Evolutionary conservation across 2,113 vertebrate species (phyloP).

Genomic region (Hyperopisus bebe): DNA sequence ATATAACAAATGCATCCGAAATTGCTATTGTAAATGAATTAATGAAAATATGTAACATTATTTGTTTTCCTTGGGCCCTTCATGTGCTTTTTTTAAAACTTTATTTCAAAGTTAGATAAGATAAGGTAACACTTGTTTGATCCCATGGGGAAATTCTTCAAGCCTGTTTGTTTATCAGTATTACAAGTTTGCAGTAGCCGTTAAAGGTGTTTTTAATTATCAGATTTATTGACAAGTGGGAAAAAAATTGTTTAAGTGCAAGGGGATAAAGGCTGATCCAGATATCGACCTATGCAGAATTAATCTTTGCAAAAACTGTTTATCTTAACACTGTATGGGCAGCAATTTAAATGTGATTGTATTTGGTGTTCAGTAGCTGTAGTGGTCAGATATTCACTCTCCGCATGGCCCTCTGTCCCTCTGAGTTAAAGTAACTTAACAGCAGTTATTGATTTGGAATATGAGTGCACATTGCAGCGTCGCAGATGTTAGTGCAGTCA

Average conservation of each 20-base stretch:
- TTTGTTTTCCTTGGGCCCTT: not conserved
- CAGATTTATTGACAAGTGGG: not conserved
- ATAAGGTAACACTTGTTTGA: not conserved
- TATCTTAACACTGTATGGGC: not conserved
- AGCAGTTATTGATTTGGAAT: conserved; percentile 10
- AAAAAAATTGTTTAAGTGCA: not conserved
- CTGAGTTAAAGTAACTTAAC: not conserved
- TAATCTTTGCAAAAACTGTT: not conserved
- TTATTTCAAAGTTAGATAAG: not conserved
- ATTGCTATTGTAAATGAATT: not conserved
- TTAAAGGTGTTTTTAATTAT: not conserved
- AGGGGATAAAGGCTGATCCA: not conserved
- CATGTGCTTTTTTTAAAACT: not conserved
- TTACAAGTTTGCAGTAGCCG: not conserved
- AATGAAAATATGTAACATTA: not conserved
- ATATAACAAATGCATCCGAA: not conserved
- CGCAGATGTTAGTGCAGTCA: not conserved
- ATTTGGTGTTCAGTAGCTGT: not conserved
- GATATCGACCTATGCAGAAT: not conserved
- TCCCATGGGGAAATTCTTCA: not conserved
- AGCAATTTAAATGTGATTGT: not conserved
- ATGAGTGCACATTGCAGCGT: not conserved
- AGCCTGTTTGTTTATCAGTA: not conserved
- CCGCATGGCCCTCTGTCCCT: not conserved
- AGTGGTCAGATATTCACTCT: not conserved